phyloP scores from a whole-genome alignment of 1,140 invertebrate species.

The Portunus trituberculatus region DNA sequence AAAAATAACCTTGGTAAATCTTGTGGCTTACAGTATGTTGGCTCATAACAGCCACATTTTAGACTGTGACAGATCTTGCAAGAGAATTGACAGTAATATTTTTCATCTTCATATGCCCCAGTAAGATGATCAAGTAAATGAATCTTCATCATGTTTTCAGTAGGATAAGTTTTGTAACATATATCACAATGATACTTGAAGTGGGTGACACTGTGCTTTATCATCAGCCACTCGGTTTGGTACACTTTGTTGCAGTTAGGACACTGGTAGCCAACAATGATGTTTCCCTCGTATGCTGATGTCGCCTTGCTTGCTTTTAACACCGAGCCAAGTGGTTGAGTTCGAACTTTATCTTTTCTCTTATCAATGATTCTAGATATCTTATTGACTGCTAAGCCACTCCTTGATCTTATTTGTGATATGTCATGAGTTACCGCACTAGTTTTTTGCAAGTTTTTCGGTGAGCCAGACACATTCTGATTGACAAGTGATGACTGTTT shows the following conservation, averaged over 20 bases:
- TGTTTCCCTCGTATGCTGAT: constrained; percentile 14
- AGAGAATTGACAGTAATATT: constrained; percentile 69
- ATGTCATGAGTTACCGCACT: neutral
- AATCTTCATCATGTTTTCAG: constrained; percentile 50
- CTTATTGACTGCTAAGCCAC: neutral
- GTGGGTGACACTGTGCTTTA: constrained; percentile 65
- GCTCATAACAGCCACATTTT: constrained; percentile 68
- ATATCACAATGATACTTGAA: constrained; percentile 57
- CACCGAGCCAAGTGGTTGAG: neutral
- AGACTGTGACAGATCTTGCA: constrained; percentile 69
- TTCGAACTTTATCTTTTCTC: neutral
- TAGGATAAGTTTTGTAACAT: constrained; percentile 41
- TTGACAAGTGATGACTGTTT: neutral
- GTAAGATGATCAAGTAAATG: constrained; percentile 66
- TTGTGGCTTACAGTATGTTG: constrained; percentile 34
- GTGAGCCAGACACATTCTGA: neutral
- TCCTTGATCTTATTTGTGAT: neutral
- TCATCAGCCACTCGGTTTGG: constrained; percentile 70
- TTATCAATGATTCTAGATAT: neutral
- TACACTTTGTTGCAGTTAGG: constrained; percentile 66
- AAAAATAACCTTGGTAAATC: constrained; percentile 44
- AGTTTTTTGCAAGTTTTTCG: neutral
- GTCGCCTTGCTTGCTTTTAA: neutral
- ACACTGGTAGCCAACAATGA: constrained; percentile 64
- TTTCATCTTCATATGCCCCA: constrained; percentile 68